phyloP scores from a whole-genome alignment of 2,888 invertebrate species.

The Tuta absoluta region DNA sequence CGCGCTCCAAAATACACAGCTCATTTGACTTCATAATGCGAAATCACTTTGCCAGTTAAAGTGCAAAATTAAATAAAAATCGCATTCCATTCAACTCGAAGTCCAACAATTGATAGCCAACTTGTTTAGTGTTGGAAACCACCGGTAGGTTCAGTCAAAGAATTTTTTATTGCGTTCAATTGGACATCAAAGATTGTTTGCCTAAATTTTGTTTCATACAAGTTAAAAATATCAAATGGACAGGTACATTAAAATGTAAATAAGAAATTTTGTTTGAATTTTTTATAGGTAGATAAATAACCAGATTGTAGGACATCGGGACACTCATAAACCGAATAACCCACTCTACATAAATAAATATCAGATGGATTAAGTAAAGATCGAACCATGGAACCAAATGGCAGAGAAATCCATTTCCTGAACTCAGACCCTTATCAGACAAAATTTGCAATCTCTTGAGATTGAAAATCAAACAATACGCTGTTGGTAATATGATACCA shows the following conservation, averaged over 20 bases:
- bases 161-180: no score
- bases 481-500: constrained; percentile 69
- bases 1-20: constrained; percentile 62
- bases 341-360: no score
- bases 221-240: no score
- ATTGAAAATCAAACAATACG: constrained; percentile 75
- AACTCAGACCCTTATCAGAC: constrained; percentile 60
- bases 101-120: constrained; percentile 55
- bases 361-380: constrained; percentile 46
- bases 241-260: no score
- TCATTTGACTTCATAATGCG: constrained; percentile 67
- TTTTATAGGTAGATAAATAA: no score
- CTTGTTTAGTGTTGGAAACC: no score
- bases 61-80: constrained; percentile 51
- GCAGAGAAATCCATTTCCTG: constrained; percentile 58
- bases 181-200: no score
- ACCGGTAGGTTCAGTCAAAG: no score
- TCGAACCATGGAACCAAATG: constrained; percentile 48
- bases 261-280: no score
- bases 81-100: constrained; percentile 42
- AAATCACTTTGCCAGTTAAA: constrained; percentile 55
- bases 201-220: no score
- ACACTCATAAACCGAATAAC: no score
- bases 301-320: no score
- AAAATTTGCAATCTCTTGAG: constrained; percentile 66